Base-by-base conservation (phyloP, 1,140 invertebrate species). In the Papilio polyxenes region DNA sequence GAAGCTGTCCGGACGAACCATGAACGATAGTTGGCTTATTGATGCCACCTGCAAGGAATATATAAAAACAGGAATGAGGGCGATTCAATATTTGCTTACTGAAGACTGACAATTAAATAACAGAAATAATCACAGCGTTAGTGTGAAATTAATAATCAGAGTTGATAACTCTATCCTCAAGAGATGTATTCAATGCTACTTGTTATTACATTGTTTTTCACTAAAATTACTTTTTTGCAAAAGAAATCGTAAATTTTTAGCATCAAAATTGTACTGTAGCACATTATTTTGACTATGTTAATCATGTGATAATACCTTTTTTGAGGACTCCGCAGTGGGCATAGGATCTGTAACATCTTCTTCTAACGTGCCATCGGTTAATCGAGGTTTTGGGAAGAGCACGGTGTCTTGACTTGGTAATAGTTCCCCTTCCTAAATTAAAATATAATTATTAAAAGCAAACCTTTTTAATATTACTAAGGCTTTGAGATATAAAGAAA, bases 1-100 rank as follows among this genome's bases (percentile, higher is more conserved):
- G 86, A 96, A 96, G 88, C 95, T 96, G 84, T 96, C 95, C 8
- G 93, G 93, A 17, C 90, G 81, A 51, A 95, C 93, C 88, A 94
- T 92, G 84, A 94, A 94, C 1, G 93, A 94, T 1, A 94, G 86
- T 76, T 93, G 93, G 59, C 91, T 93, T 62, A 93, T 87, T 76
- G 93, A 94, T 10, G 91, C 91, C 83, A 93, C 91, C 92, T 93
- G 82, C 9, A 59, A 53, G 51, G 69, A 17, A 72, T 15, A 72
- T 17, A 15, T 17, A 51, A 59, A 2, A 20, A 8, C 23, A 23
- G 15, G 10, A 62, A 80, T 13, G 74, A 79, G 59, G 15, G 13
- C 44, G 48, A 59, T 31, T 23, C 20, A 44, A 49, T 15, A 31
- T 31, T 51, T 37, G 23, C 2, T 31, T 31, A 31, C 23, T 51